Percentiles rank a stretch among this genome's conserved stretches.
Evolutionary conservation across 1,140 invertebrate species (phyloP).

Genomic region (Rhagoletis pomonella): DNA sequence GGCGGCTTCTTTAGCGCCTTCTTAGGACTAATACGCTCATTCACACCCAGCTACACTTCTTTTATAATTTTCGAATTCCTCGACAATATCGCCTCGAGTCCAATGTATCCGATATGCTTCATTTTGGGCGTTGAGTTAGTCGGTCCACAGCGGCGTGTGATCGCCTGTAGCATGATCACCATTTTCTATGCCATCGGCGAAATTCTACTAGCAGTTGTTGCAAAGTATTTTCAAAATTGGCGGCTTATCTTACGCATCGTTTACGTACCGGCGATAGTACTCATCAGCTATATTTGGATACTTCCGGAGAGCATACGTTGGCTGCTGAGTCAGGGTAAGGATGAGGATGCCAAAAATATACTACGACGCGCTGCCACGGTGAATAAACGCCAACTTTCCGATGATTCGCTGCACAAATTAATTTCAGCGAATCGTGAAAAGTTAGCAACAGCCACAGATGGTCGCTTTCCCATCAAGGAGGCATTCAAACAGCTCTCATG

Average conservation of each 20-base stretch:
- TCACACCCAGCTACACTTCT: slow-evolving; percentile 79
- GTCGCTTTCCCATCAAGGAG: slow-evolving; percentile 73
- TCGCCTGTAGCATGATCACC: slow-evolving; percentile 83
- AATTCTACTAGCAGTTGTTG: slow-evolving; percentile 79
- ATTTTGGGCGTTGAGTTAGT: slow-evolving; percentile 85
- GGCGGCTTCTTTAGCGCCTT: slow-evolving; percentile 77
- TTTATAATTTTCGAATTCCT: slow-evolving; percentile 81
- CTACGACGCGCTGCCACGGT: slow-evolving; percentile 80
- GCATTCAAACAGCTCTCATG: slow-evolving; percentile 78
- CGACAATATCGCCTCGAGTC: slow-evolving; percentile 78
- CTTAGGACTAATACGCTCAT: slow-evolving; percentile 79
- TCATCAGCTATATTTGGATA: slow-evolving; percentile 79
- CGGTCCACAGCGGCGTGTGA: slow-evolving; percentile 82
- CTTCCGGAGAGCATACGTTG: slow-evolving; percentile 83
- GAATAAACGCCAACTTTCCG: slow-evolving; percentile 79
- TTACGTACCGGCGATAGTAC: slow-evolving; percentile 80
- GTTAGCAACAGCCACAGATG: slow-evolving; percentile 69
- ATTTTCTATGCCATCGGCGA: slow-evolving; percentile 84
- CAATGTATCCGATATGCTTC: slow-evolving; percentile 80
- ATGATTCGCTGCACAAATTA: slow-evolving; percentile 76
- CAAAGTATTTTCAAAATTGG: slow-evolving; percentile 84
- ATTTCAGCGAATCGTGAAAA: slow-evolving; percentile 71
- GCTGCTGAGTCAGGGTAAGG: slow-evolving; percentile 82
- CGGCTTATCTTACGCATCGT: slow-evolving; percentile 79
- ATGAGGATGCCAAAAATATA: slow-evolving; percentile 78